phyloP scores from a whole-genome alignment of 2,113 vertebrate genomes.

The Gymnobelideus leadbeateri region DNA sequence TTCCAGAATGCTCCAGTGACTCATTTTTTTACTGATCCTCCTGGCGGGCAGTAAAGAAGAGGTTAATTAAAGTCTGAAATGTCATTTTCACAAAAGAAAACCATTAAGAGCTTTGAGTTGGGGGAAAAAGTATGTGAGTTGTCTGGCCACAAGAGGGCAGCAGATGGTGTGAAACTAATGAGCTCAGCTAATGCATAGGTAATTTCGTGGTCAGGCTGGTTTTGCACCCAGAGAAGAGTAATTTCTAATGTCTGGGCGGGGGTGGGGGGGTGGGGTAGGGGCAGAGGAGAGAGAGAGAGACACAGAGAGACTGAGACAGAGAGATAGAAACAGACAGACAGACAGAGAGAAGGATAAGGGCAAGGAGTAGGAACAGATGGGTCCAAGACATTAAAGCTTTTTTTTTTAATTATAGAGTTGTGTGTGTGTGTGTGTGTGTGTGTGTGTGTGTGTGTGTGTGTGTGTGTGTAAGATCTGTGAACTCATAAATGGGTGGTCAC shows the following conservation, averaged over 20 bases:
- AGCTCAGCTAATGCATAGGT: background rate
- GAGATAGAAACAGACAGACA: too few relatives aligned
- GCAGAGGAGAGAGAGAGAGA: background rate
- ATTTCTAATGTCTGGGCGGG: background rate
- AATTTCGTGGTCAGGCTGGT: background rate
- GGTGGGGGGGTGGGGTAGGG: background rate
- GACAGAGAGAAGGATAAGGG: background rate
- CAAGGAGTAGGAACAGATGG: background rate
- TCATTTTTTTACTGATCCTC: background rate
- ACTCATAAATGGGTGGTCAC: conserved; percentile 20
- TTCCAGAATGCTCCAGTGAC: background rate
- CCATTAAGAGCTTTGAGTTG: background rate
- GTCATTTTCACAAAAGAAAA: background rate
- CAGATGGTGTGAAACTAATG: conserved; percentile 73
- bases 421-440: background rate
- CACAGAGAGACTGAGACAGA: background rate
- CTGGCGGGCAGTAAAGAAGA: background rate
- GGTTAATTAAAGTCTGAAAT: conserved; percentile 9
- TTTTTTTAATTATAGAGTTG: background rate
- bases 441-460: background rate
- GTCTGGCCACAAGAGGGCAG: conserved; percentile 78
- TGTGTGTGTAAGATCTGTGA: background rate
- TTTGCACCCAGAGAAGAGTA: background rate
- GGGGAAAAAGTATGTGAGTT: conserved; percentile 17
- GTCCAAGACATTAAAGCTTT: background rate